Conservation (phyloP, 2,797 vertebrate species). For the Oryzias sinensis region DNA sequence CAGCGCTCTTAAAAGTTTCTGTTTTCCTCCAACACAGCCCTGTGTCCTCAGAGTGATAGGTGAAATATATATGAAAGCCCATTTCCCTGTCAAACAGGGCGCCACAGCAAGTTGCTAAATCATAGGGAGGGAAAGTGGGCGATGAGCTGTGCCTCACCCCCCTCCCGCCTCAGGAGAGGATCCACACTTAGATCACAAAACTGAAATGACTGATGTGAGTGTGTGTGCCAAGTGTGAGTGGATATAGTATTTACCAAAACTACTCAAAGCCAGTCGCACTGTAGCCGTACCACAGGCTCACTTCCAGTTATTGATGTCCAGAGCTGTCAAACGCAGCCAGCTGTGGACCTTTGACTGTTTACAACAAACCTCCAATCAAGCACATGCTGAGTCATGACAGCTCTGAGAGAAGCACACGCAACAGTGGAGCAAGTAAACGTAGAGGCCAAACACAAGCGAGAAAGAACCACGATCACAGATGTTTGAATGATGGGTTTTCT, state of each 20-base stretch:
- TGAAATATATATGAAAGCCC: conserved; percentile 35
- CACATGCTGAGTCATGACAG: conserved; percentile 27
- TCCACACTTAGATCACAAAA: conserved; percentile 20
- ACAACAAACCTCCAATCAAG: conserved; percentile 27
- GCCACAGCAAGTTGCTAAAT: conserved; percentile 53
- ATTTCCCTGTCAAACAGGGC: conserved; percentile 43
- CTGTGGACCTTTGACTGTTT: conserved; percentile 51
- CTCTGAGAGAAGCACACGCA: conserved; percentile 3
- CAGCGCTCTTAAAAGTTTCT: neutral
- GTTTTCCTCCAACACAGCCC: conserved; percentile 34
- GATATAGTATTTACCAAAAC: no score
- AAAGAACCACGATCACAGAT: neutral
- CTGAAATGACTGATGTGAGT: no score
- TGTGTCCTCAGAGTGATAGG: conserved; percentile 29
- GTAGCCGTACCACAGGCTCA: no score
- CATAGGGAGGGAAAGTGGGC: conserved; percentile 44
- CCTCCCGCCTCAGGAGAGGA: conserved; percentile 4
- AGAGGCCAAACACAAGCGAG: neutral
- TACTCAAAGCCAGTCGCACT: neutral
- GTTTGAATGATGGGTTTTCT: no score
- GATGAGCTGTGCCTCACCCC: conserved; percentile 45
- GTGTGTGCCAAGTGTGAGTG: no score
- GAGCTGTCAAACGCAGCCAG: conserved; percentile 35
- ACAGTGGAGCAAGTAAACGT: neutral
- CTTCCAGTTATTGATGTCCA: neutral